Base-by-base conservation (phyloP, 2,797 vertebrate species). In the Fringilla coelebs region DNA sequence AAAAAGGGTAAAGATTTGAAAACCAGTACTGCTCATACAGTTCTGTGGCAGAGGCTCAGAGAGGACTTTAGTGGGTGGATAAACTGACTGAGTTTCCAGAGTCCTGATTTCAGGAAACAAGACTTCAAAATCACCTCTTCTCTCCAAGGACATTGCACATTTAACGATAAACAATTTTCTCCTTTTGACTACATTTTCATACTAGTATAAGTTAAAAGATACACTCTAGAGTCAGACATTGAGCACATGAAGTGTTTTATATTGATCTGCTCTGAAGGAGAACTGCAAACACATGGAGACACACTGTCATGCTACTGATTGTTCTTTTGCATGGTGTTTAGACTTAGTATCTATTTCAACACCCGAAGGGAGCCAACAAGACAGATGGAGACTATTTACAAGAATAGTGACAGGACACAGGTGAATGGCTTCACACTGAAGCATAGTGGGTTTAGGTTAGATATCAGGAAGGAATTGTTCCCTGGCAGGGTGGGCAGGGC, bases 381-480 rank as follows among this genome's bases (percentile, higher is more conserved):
- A 46, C 52, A 60, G 11, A 66, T 5, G 25, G 38, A 74, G n/a
- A 29, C 38, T 25, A 11, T 29, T 51, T 20, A 65, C 45, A 38
- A 38, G 51, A 57, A n/a, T 2, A 65, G 24, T 11, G 38, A 40
- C 31, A 74, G 68, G 25, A 40, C 40, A 46, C 17, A 48, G 32
- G 34, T 4, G 7, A 65, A 20, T 11, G 51, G 52, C 52, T 46
- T 60, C 40, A n/a, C 38, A 31, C 7, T 40, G 40, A 58, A 49
- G 32, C 5, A 3, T 0, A 10, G 17, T 5, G 11, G 21, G 17
- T 28, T 74, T 36, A 49, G 14, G 31, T 31, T 4, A 24, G 36
- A 1, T 24, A 65, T 3, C 34, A n/a, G n/a, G n/a, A 38, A 49
- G 15, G 6, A 55, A 72, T 72, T 15, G 2, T 6, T 20, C 22